Evolutionary conservation across 2,888 invertebrate genomes (phyloP), one percentile per base, ranked within the genome.

Genomic region (Brachycybe producta): DNA sequence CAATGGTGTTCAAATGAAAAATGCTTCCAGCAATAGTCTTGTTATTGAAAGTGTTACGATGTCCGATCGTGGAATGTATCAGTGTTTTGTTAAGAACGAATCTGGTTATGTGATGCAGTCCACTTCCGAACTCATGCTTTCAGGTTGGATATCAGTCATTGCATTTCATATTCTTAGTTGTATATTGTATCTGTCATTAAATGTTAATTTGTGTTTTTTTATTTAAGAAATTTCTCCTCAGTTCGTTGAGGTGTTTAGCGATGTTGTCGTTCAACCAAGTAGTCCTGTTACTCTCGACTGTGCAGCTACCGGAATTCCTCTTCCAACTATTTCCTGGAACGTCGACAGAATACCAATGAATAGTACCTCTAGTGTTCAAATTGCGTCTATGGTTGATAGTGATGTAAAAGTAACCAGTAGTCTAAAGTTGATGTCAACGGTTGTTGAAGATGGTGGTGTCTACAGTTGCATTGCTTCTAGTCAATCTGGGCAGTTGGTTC

Each of bases 71-170:
- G 70, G 69, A 4, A 67, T 69, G 65, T 70, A 70, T 51, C 60
- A 61, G 52, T 61, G 61, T 48, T 42, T 49, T 35, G 59, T 56
- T 3, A 50, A 57, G 7, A 62, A 63, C 39, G 62, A 62, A n/a
- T n/a, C n/a, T n/a, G n/a, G n/a, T n/a, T n/a, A n/a, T n/a, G n/a
- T n/a, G n/a, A n/a, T n/a, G n/a, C n/a, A n/a, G n/a, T n/a, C n/a
- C n/a, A n/a, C n/a, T n/a, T n/a, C n/a, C n/a, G 57, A 59, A 13
- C 61, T 62, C 26, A 61, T 61, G 21, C 80, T 80, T 8, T 42
- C 13, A n/a, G n/a, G n/a, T 32, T 24, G 24, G 49, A 15, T 30
- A 32, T 30, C 17, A 30, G 23, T 7, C 15, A 19, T 32, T 49
- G 8, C 15, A 21, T 30, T 21, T 19, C n/a, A 19, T 35, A 15